phyloP scores from a whole-genome alignment of 2,113 vertebrate genomes.

The Eurypyga helias region DNA sequence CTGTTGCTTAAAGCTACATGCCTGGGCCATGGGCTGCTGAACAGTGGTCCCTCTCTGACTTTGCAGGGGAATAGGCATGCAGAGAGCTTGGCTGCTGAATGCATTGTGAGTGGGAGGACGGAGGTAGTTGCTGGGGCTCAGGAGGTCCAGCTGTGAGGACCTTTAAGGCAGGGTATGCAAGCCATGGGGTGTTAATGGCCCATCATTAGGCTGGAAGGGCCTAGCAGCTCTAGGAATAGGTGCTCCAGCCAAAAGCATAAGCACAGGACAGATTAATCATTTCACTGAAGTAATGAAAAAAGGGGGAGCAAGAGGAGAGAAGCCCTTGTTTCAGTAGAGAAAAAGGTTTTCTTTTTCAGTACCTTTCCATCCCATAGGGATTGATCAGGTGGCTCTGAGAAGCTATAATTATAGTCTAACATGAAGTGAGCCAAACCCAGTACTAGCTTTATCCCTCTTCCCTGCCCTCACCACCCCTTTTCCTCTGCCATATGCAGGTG shows the following conservation, averaged over 20 bases:
- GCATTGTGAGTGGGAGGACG: not conserved
- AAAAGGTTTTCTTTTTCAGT: not conserved
- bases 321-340: not conserved
- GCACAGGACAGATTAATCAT: not conserved
- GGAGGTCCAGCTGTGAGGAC: constrained; percentile 34
- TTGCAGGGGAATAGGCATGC: constrained; percentile 19
- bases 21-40: not conserved
- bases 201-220: not conserved
- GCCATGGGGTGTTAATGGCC: constrained; percentile 22
- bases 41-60: not conserved
- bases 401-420: not conserved
- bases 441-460: not conserved
- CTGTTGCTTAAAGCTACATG: not conserved
- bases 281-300: not conserved
- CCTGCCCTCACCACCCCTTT: not conserved
- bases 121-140: not conserved
- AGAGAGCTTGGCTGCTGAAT: constrained; percentile 25
- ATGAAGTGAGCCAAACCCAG: not conserved
- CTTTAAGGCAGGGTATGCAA: not conserved
- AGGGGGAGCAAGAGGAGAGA: not conserved
- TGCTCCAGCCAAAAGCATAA: constrained; percentile 35
- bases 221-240: not conserved
- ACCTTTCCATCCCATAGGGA: not conserved
- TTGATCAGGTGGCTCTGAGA: not conserved
- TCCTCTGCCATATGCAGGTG: not conserved